Evolutionary conservation across 2,888 invertebrate species (phyloP).

Genomic region (Drosophila mercatorum): DNA sequence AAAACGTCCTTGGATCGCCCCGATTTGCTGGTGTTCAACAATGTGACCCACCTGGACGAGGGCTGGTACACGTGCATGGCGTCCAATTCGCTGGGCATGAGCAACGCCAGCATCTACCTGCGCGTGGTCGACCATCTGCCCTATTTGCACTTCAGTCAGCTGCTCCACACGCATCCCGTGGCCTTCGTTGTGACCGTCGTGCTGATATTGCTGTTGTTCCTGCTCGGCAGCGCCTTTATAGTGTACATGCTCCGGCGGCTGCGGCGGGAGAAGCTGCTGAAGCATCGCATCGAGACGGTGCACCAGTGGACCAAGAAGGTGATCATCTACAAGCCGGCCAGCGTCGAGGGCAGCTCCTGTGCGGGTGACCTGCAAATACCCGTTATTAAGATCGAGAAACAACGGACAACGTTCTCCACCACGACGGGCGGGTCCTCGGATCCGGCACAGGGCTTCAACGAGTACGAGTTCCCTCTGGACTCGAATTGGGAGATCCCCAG

Average conservation of each 20-base stretch:
- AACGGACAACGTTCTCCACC: conserved; percentile 89
- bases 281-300: conserved; percentile 92
- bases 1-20: conserved; percentile 58
- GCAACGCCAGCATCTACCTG: conserved; percentile 93
- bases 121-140: conserved; percentile 87
- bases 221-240: conserved; percentile 84
- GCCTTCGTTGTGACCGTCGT: conserved; percentile 87
- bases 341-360: conserved; percentile 82
- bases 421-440: conserved; percentile 85
- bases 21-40: conserved; percentile 90
- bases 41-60: conserved; percentile 94
- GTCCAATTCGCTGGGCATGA: conserved; percentile 93
- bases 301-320: conserved; percentile 96
- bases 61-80: conserved; percentile 99
- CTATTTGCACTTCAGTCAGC: conserved; percentile 56
- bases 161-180: conserved; percentile 85
- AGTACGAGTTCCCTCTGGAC: conserved; percentile 98
- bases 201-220: conserved; percentile 86
- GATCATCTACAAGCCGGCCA: conserved; percentile 91
- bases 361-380: conserved; percentile 87
- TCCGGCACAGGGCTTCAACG: conserved; percentile 90
- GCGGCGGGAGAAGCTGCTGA: conserved; percentile 92
- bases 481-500: conserved; percentile 97
- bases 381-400: conserved; percentile 95
- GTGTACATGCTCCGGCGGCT: conserved; percentile 89